These are phyloP conservation scores for Anguilla obscura DNA, from an alignment of 2,797 vertebrate species.

Conservation along the genomic window DNA sequence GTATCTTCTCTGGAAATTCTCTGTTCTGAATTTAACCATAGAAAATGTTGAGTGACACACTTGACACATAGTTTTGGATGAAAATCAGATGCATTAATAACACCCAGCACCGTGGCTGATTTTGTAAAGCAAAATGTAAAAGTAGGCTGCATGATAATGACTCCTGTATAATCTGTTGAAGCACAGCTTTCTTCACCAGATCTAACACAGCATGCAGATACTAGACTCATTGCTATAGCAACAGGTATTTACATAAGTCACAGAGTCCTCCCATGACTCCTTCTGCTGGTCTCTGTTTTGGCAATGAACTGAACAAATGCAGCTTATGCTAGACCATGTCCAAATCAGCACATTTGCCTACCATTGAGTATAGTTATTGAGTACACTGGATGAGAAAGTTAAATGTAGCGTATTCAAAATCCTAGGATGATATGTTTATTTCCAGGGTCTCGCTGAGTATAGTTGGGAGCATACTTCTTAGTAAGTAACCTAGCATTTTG, in stretches of 20 bases:
- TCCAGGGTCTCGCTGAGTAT: too few relatives aligned
- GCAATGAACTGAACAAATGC: background rate
- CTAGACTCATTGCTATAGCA: conserved; percentile 18
- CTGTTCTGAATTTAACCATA: background rate
- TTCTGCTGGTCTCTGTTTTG: background rate
- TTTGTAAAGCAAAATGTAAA: background rate
- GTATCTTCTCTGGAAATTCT: too few relatives aligned
- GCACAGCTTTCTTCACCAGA: conserved; percentile 10
- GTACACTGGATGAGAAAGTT: too few relatives aligned
- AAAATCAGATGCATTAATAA: background rate
- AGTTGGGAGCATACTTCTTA: too few relatives aligned
- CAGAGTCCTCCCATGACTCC: background rate
- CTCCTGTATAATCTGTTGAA: background rate
- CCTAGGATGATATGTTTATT: too few relatives aligned
- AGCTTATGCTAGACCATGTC: too few relatives aligned
- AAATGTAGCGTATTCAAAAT: too few relatives aligned
- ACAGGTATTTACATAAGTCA: conserved; percentile 15
- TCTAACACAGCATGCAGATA: background rate
- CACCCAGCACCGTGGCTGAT: background rate
- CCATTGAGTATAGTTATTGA: too few relatives aligned
- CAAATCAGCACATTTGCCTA: too few relatives aligned
- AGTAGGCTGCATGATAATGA: background rate
- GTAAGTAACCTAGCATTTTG: too few relatives aligned
- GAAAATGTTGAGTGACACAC: background rate
- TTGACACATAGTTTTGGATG: background rate